phyloP scores from a whole-genome alignment of 2,113 vertebrate genomes.

The Verasper variegatus region DNA sequence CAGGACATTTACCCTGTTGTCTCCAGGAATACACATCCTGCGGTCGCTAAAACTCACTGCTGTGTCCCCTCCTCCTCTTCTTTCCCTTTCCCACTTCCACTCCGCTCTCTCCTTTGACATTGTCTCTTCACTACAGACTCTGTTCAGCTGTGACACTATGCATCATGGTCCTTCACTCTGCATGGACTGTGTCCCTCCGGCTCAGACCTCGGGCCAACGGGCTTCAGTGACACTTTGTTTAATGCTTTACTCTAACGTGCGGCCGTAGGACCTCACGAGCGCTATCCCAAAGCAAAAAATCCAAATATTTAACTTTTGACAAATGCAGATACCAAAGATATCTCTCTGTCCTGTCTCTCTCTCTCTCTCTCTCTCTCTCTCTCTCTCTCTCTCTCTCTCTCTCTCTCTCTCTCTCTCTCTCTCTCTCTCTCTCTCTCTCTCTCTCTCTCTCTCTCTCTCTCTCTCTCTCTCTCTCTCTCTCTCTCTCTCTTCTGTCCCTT shows the following conservation, averaged over 20 bases:
- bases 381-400: constrained; percentile 48
- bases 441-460: constrained; percentile 80
- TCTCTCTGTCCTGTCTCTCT: constrained; percentile 81
- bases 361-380: constrained; percentile 78
- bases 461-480: constrained; percentile 77
- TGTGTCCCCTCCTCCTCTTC: constrained; percentile 19
- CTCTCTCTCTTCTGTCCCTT: constrained; percentile 63
- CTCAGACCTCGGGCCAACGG: constrained; percentile 82
- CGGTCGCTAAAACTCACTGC: constrained; percentile 40
- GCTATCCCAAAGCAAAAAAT: constrained; percentile 99
- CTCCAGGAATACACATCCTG: constrained; percentile 68
- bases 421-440: constrained; percentile 86
- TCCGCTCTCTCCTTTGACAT: constrained; percentile 28
- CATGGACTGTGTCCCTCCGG: constrained; percentile 87
- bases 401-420: too few species aligned
- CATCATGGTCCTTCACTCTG: constrained; percentile 93
- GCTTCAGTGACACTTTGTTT: constrained; percentile 82
- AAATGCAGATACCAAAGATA: constrained; percentile 99
- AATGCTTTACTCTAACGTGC: constrained; percentile 92
- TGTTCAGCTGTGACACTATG: constrained; percentile 96
- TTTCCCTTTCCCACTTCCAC: neutral
- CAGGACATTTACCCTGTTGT: constrained; percentile 51
- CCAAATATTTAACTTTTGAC: constrained; percentile 99
- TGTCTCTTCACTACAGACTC: constrained; percentile 75
- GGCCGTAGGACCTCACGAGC: constrained; percentile 94